Evolutionary conservation across 2,113 vertebrate genomes (phyloP).

Genomic region (Pteronura brasiliensis): DNA sequence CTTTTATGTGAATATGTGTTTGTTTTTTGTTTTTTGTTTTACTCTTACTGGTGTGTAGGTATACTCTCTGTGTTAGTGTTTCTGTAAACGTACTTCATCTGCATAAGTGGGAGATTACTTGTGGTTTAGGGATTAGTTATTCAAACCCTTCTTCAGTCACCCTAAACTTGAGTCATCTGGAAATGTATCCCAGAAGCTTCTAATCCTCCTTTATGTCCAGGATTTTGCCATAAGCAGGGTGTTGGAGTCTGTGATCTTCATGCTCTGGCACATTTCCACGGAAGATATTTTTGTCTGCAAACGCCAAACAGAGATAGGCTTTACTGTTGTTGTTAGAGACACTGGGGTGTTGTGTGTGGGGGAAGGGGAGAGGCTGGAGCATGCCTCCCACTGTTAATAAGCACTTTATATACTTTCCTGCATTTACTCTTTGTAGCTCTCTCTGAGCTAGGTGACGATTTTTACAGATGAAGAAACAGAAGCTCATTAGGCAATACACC

Average conservation of each 20-base stretch:
- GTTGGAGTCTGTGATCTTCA: not conserved
- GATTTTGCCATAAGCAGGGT: not conserved
- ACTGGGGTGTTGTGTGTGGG: not conserved
- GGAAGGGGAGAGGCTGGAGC: not conserved
- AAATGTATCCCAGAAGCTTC: not conserved
- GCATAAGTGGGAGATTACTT: not conserved
- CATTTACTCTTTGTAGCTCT: not conserved
- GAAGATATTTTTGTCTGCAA: not conserved
- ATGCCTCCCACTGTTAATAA: not conserved
- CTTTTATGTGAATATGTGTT: not conserved
- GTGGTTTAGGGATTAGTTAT: not conserved
- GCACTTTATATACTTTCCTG: not conserved
- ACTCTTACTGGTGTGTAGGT: not conserved
- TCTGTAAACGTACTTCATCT: not conserved
- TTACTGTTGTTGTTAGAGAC: not conserved
- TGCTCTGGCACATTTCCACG: not conserved
- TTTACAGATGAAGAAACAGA: not conserved
- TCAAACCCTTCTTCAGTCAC: not conserved
- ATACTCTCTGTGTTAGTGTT: not conserved
- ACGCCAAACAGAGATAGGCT: not conserved
- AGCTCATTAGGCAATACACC: not conserved
- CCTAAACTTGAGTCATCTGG: not conserved
- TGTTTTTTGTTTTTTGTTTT: not conserved
- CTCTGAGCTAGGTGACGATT: no score
- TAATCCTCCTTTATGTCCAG: not conserved